Base-by-base conservation (phyloP, 1,140 invertebrate genomes). In the Ladona fulva region DNA sequence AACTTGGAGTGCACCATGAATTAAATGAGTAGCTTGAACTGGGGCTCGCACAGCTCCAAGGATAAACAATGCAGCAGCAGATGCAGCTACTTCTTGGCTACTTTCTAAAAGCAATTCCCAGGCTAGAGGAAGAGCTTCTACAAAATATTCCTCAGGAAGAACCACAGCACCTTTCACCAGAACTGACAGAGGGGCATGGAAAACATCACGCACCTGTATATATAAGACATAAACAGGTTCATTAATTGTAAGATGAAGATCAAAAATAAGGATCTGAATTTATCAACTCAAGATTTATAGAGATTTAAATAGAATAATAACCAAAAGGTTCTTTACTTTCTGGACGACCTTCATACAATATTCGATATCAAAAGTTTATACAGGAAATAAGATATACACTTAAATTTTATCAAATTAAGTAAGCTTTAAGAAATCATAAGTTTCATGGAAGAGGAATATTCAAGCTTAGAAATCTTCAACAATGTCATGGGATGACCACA, bases 61-160 rank as follows among this genome's bases (percentile, higher is more conserved):
- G 79, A 99, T 95, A 83, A 99, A 98, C 11, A 98, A 88, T 0
- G 96, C 93, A 0, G 97, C 96, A 79, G 93, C 91, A 76, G 92
- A 89, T 0, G 92, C 91, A 29, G 92, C 91, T 0, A 94, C 90
- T 85, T 95, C 93, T 76, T 91, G 88, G 82, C 91, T 92, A 0
- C 89, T 88, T 82, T 97, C 95, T 42, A 99, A 84, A 1, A 99
- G 85, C 3, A 99, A 87, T 83, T 97, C 94, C 98, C 98, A 99
- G 5, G 95, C 94, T 7, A 97, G 92, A 0, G 94, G 92, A 74
- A 98, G 88, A 10, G 96, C 91, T 80, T 97, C 94, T 22, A 92
- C 87, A 81, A 97, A 97, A 79, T 94, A 88, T 59, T 98, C 95
- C 81, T 97, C 95, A 12, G 90, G 88, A 81, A 99, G 88, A 1